These are phyloP conservation scores for Drosophila yakuba DNA, from an alignment of 1,140 invertebrate species.

Conservation along the genomic window DNA sequence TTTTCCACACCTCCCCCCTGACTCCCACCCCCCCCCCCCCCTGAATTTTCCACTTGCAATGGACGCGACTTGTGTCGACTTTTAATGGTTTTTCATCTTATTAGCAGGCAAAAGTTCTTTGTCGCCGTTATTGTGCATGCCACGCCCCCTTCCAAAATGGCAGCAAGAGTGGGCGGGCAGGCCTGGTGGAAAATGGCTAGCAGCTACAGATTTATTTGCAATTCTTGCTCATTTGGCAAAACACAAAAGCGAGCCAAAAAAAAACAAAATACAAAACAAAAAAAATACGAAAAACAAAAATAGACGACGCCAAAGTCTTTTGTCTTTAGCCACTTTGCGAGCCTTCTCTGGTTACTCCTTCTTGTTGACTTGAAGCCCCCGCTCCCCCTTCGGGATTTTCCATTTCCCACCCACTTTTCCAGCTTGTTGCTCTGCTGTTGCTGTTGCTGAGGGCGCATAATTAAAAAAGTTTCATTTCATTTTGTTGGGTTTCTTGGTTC, in stretches of 20 bases:
- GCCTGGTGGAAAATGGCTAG: constrained; percentile 58
- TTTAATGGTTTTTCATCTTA: constrained; percentile 82
- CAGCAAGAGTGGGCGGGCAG: not conserved
- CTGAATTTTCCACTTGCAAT: constrained; percentile 54
- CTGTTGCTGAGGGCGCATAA: constrained; percentile 75
- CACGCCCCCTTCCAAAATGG: constrained; percentile 19
- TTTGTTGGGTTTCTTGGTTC: constrained; percentile 84
- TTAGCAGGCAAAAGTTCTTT: constrained; percentile 82
- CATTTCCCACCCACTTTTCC: constrained; percentile 16
- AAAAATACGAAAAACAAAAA: constrained; percentile 35
- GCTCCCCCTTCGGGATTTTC: not conserved
- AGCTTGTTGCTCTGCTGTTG: constrained; percentile 34
- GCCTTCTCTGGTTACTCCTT: constrained; percentile 48
- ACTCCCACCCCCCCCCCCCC: not conserved
- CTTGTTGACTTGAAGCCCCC: constrained; percentile 7
- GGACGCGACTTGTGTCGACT: constrained; percentile 77
- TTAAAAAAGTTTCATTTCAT: constrained; percentile 85
- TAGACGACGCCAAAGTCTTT: constrained; percentile 59
- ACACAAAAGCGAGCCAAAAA: constrained; percentile 32
- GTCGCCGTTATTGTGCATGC: constrained; percentile 57
- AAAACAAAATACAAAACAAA: not conserved
- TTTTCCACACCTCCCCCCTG: not conserved
- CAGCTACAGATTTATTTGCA: constrained; percentile 84
- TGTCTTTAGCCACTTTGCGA: constrained; percentile 77
- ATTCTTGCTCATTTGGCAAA: constrained; percentile 76